Percentiles rank a stretch among this genome's conserved stretches.
Conservation (phyloP, 2,888 invertebrate genomes). For the Ganaspis brasiliensis region DNA sequence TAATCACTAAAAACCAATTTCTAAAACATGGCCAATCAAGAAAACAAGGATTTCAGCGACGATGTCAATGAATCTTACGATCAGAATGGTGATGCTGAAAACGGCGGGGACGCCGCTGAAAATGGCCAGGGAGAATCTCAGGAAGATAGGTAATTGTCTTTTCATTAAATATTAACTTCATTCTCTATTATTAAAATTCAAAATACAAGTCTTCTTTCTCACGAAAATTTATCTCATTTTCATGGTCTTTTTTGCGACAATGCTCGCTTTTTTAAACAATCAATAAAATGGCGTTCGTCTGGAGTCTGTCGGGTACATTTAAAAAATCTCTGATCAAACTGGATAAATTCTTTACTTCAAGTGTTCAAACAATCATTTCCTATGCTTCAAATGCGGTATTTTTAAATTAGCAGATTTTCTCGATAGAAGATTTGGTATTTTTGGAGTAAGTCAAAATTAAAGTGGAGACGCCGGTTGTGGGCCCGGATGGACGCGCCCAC, state of each 20-base stretch:
- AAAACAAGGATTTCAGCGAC: constrained; percentile 80
- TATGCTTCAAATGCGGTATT: background rate
- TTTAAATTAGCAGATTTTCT: background rate
- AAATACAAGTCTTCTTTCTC: constrained; percentile 5
- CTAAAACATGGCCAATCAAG: constrained; percentile 76
- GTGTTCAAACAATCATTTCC: background rate
- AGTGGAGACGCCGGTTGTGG: constrained; percentile 75
- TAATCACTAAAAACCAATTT: constrained; percentile 51
- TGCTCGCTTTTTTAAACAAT: constrained; percentile 16
- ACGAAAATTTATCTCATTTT: constrained; percentile 28
- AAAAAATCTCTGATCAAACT: background rate
- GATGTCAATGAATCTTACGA: constrained; percentile 69
- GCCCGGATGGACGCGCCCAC: constrained; percentile 74
- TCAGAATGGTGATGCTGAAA: constrained; percentile 84
- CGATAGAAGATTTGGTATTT: background rate
- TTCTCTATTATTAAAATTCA: constrained; percentile 22
- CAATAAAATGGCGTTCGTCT: constrained; percentile 31
- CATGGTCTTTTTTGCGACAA: background rate
- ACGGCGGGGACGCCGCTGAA: constrained; percentile 87
- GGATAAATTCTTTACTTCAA: background rate
- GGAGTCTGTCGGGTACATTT: constrained; percentile 5
- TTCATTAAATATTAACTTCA: constrained; percentile 47
- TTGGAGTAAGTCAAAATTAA: background rate
- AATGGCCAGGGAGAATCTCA: constrained; percentile 82
- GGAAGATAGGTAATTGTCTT: constrained; percentile 78